A percentile compares a stretch with the other conserved stretches of the same genome.
Conservation (phyloP, 1,140 invertebrate species). For the Zaprionus vittiger region DNA sequence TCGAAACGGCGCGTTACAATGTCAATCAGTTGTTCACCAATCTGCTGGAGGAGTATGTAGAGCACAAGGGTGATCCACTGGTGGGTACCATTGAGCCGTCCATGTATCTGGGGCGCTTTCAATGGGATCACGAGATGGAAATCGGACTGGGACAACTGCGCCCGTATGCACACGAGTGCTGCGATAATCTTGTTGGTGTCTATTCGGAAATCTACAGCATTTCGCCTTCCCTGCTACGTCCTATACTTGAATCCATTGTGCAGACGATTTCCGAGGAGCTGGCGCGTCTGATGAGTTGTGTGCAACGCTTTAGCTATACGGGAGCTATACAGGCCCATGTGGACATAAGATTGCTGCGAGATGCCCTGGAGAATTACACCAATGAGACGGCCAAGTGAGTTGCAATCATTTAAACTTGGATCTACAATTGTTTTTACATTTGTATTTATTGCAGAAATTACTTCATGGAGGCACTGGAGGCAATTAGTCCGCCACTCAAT, state of each 20-base stretch:
- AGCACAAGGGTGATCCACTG: conserved; percentile 96
- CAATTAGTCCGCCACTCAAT: conserved; percentile 78
- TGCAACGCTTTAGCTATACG: conserved; percentile 77
- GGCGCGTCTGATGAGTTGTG: conserved; percentile 93
- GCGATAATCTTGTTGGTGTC: conserved; percentile 95
- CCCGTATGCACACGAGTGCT: conserved; percentile 96
- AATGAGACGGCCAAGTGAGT: conserved; percentile 82
- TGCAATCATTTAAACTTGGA: background rate
- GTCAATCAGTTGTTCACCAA: conserved; percentile 89
- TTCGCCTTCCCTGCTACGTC: conserved; percentile 90
- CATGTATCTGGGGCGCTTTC: conserved; percentile 96
- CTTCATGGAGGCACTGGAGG: conserved; percentile 82
- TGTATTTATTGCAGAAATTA: conserved; percentile 60
- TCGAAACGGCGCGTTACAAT: conserved; percentile 86
- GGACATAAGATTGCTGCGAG: conserved; percentile 76
- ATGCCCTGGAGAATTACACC: conserved; percentile 74
- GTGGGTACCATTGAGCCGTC: conserved; percentile 97
- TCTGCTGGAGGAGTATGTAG: conserved; percentile 93
- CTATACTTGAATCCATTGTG: conserved; percentile 93
- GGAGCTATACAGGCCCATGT: conserved; percentile 81
- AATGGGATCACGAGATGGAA: conserved; percentile 91
- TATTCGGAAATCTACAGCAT: conserved; percentile 94
- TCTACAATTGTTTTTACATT: background rate
- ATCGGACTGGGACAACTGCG: conserved; percentile 89
- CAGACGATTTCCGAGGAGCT: conserved; percentile 96